Evolutionary conservation across 1,140 invertebrate genomes (phyloP).

Genomic region (Coptotermes formosanus): DNA sequence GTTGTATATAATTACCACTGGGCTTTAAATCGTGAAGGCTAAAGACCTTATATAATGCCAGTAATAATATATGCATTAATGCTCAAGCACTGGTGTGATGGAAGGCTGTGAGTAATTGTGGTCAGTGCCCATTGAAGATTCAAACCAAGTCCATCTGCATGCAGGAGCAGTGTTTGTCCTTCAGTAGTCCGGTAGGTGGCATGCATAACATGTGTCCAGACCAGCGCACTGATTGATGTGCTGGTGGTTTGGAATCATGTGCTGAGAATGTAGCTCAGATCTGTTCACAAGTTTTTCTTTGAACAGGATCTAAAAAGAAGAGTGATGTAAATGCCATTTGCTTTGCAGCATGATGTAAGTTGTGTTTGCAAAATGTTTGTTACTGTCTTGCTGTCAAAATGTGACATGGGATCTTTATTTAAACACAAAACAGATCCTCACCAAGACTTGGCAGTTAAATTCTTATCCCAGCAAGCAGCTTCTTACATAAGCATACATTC

Average conservation of each 20-base stretch:
- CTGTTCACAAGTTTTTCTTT: slow-evolving; percentile 8
- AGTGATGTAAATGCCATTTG: neutral
- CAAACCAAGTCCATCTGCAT: too few species aligned
- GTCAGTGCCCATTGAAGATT: too few species aligned
- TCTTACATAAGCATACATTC: neutral
- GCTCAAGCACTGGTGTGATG: too few species aligned
- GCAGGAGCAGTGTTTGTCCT: too few species aligned
- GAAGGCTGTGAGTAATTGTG: too few species aligned
- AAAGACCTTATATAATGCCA: too few species aligned
- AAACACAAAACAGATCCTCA: neutral
- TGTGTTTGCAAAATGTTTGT: neutral
- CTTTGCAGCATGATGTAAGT: neutral
- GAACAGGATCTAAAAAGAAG: neutral
- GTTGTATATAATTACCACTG: too few species aligned
- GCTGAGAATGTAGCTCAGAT: slow-evolving; percentile 3
- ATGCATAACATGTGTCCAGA: neutral
- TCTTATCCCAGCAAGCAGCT: neutral
- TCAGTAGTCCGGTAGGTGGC: neutral
- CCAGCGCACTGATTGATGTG: neutral
- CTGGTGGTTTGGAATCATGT: neutral
- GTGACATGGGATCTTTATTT: neutral
- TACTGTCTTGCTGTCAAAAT: neutral
- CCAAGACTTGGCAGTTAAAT: neutral
- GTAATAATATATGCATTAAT: too few species aligned
- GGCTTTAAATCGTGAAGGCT: too few species aligned